A percentile compares a stretch with the other conserved stretches of the same genome.
These are phyloP conservation scores for Limnephilus marmoratus DNA, from an alignment of 2,888 invertebrate species.

Conservation along the genomic window DNA sequence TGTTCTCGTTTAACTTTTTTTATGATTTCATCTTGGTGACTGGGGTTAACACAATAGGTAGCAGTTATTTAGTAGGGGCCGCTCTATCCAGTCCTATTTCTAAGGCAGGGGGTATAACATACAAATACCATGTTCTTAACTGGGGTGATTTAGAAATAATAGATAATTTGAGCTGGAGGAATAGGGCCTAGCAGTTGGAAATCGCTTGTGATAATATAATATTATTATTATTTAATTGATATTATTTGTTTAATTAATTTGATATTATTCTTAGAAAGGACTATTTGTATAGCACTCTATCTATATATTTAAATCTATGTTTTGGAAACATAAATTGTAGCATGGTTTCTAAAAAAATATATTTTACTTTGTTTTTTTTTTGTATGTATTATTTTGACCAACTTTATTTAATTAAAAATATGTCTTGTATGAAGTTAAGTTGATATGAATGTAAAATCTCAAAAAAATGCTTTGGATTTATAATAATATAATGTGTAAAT, in stretches of 20 bases:
- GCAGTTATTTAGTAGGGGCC: neutral
- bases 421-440: neutral
- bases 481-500: neutral
- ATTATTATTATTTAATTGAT: conserved; percentile 32
- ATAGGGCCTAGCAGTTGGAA: conserved; percentile 15
- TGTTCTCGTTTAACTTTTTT: neutral
- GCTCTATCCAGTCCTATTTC: neutral
- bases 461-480: neutral
- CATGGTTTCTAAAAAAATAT: no score
- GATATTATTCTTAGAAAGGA: neutral
- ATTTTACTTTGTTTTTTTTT: no score
- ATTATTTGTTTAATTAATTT: neutral
- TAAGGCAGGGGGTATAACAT: neutral
- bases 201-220: conserved; percentile 51
- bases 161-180: conserved; percentile 10
- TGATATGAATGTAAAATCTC: neutral
- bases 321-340: no score
- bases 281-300: neutral
- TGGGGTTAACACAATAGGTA: neutral
- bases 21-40: neutral
- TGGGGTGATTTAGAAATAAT: conserved; percentile 5
- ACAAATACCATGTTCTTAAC: neutral
- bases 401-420: neutral
- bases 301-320: no score
- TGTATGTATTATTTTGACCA: no score